Percentiles rank a stretch among this genome's conserved stretches.
phyloP scores from a whole-genome alignment of 1,140 invertebrate species.

The Hirudo medicinalis region DNA sequence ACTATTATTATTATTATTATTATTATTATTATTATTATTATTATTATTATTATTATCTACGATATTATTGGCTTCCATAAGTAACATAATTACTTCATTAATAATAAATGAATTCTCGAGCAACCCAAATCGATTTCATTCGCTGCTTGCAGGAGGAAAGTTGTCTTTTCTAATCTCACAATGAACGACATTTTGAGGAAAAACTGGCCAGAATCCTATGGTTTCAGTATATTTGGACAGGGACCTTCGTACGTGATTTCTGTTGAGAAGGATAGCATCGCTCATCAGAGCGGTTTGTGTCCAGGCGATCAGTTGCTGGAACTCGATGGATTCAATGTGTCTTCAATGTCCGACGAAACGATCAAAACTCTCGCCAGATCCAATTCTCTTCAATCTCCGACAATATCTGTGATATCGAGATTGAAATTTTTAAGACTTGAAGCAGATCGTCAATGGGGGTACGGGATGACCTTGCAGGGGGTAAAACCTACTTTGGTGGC shows the following conservation, averaged over 20 bases:
- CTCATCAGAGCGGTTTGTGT: constrained; percentile 33
- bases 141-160: too few species aligned
- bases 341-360: constrained; percentile 30
- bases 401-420: constrained; percentile 34
- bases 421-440: constrained; percentile 27
- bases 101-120: too few species aligned
- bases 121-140: too few species aligned
- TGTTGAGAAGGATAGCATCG: constrained; percentile 34
- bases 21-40: too few species aligned
- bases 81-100: too few species aligned
- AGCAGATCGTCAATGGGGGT: constrained; percentile 25
- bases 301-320: constrained; percentile 38
- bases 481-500: constrained; percentile 29
- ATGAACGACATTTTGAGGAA: background rate
- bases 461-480: constrained; percentile 31
- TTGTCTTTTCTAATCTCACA: too few species aligned
- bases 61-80: too few species aligned
- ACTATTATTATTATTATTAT: too few species aligned
- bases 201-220: constrained; percentile 36
- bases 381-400: constrained; percentile 28
- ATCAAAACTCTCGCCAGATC: constrained; percentile 32
- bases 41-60: too few species aligned
- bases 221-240: constrained; percentile 37
- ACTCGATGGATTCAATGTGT: constrained; percentile 36
- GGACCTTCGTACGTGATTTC: constrained; percentile 36